Conservation (phyloP, 1,140 invertebrate species). For the Hylyphantes graminicola region DNA sequence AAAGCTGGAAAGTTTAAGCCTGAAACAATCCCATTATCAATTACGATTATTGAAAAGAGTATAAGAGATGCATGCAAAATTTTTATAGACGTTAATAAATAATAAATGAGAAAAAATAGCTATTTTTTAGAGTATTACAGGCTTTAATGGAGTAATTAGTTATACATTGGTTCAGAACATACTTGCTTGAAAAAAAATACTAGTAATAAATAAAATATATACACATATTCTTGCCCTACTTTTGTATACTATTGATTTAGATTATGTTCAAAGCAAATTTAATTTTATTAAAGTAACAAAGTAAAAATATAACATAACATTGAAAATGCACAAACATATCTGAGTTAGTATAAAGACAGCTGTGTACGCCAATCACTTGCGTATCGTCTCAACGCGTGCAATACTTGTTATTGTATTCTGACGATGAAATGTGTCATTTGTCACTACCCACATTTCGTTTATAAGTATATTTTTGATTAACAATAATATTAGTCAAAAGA, state of each 20-base stretch:
- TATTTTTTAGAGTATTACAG: neutral
- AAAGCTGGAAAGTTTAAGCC: too few relatives aligned
- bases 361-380: too few relatives aligned
- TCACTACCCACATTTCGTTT: too few relatives aligned
- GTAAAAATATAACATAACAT: neutral
- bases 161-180: neutral
- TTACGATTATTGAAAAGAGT: neutral
- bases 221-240: neutral
- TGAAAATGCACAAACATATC: neutral
- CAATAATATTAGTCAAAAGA: too few relatives aligned
- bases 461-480: too few relatives aligned
- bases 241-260: too few relatives aligned
- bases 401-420: too few relatives aligned
- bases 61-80: neutral
- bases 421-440: too few relatives aligned
- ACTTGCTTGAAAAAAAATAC: neutral
- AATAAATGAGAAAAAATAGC: neutral
- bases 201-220: neutral
- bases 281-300: neutral
- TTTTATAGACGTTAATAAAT: neutral
- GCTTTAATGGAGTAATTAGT: neutral
- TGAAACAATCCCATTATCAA: neutral
- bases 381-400: too few relatives aligned
- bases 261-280: neutral
- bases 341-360: too few relatives aligned